Percentiles rank a stretch among this genome's conserved stretches.
phyloP scores from a whole-genome alignment of 2,888 invertebrate genomes.

The Pyrrhosoma nymphula region DNA sequence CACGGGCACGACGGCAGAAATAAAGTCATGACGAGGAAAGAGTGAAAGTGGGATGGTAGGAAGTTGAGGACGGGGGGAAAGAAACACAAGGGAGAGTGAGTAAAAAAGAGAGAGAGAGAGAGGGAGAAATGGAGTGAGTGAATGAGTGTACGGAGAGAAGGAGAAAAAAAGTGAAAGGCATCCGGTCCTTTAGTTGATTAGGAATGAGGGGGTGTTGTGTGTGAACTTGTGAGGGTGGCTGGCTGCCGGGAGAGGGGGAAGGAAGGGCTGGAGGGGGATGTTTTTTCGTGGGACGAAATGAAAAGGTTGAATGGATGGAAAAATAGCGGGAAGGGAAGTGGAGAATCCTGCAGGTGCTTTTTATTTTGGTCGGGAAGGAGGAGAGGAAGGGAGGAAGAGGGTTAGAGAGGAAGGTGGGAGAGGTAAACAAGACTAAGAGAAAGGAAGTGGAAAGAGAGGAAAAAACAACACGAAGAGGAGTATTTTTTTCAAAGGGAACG shows the following conservation, averaged over 20 bases:
- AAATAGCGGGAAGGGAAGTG: not conserved
- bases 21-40: not conserved
- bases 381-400: not conserved
- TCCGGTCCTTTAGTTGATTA: slow-evolving; percentile 32
- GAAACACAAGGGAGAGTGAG: not conserved
- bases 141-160: not conserved
- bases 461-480: not conserved
- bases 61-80: not conserved
- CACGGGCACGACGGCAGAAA: not conserved
- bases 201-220: not conserved
- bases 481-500: not conserved
- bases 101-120: not conserved
- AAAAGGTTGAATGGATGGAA: slow-evolving; percentile 18
- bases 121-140: not conserved
- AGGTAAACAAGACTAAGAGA: too few relatives aligned
- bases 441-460: not conserved
- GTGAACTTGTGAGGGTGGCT: not conserved
- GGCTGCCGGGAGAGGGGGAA: too few relatives aligned
- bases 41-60: not conserved
- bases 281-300: not conserved
- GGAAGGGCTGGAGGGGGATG: not conserved
- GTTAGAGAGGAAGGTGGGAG: not conserved
- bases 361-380: not conserved
- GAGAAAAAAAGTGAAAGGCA: slow-evolving; percentile 7
- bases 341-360: not conserved